Percentiles rank a stretch among this genome's conserved stretches.
Evolutionary conservation across 2,888 invertebrate species (phyloP).

Genomic region (Augiades crinisus): DNA sequence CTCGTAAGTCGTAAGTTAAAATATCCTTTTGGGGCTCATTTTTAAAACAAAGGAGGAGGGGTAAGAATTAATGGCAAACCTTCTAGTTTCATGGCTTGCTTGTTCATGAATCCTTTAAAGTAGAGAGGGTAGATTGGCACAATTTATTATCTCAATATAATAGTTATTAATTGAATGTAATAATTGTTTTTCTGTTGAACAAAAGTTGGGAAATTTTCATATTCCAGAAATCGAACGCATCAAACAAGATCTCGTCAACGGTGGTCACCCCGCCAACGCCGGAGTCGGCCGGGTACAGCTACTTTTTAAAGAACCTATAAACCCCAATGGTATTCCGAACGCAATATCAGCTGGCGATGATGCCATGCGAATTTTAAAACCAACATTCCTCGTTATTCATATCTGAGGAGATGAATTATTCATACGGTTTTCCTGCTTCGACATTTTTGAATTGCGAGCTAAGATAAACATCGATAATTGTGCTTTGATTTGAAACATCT

Average conservation of each 20-base stretch:
- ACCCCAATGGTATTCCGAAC: conserved; percentile 46
- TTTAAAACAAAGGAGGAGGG: no score
- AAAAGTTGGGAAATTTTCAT: no score
- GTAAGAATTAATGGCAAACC: no score
- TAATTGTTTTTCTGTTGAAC: no score
- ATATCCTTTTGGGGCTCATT: no score
- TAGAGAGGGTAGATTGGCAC: no score
- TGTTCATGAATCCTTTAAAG: no score
- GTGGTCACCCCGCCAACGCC: conserved; percentile 72
- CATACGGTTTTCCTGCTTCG: conserved; percentile 16
- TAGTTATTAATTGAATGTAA: not conserved
- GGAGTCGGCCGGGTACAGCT: conserved; percentile 71
- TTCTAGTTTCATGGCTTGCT: no score
- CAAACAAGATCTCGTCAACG: conserved; percentile 70
- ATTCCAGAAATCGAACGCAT: conserved; percentile 67
- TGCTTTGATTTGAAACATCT: not conserved
- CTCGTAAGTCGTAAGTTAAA: no score
- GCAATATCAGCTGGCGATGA: conserved; percentile 37
- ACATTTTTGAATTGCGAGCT: not conserved
- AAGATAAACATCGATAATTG: conserved; percentile 6
- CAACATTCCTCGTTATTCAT: conserved; percentile 9
- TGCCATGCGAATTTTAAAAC: conserved; percentile 45
- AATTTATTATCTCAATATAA: no score
- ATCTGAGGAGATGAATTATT: not conserved
- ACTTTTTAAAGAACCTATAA: conserved; percentile 76